Conservation (phyloP, 2,797 vertebrate species). For the Alcedo quadribrachys region DNA sequence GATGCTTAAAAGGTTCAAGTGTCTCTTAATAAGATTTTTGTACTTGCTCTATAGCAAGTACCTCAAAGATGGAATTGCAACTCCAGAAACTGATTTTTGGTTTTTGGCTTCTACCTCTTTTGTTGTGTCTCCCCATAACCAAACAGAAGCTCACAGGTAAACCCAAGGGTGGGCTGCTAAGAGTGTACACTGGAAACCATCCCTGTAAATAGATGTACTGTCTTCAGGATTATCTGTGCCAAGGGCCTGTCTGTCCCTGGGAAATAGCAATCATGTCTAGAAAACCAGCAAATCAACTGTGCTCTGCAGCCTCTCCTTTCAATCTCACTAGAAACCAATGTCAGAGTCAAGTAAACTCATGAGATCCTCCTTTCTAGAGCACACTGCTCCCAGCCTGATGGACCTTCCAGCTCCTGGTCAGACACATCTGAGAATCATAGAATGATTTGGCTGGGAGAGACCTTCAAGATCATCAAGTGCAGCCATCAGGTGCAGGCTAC, state of each 20-base stretch:
- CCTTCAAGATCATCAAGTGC: no score
- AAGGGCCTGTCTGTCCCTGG: not conserved
- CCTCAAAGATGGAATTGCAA: slow-evolving; percentile 4
- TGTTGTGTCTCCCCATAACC: not conserved
- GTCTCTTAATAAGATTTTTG: slow-evolving; percentile 70
- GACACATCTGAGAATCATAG: rapidly evolving
- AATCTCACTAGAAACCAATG: not conserved
- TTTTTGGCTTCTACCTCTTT: not conserved
- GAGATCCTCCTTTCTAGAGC: not conserved
- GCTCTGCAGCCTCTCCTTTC: not conserved
- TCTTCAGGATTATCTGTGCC: not conserved
- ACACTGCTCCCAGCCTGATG: not conserved
- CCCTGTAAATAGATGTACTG: not conserved
- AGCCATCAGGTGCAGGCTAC: no score
- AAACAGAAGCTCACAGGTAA: not conserved
- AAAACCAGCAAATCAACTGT: not conserved
- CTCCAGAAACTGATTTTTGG: not conserved
- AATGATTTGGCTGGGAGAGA: no score
- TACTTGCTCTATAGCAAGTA: slow-evolving; percentile 23
- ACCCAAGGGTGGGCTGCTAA: not conserved
- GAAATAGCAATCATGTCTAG: not conserved
- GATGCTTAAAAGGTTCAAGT: slow-evolving; percentile 75
- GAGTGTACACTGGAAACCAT: not conserved
- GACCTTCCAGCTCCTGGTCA: rapidly evolving
- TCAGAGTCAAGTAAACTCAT: not conserved